phyloP scores from a whole-genome alignment of 2,113 vertebrate species.

The Cardinalis cardinalis region DNA sequence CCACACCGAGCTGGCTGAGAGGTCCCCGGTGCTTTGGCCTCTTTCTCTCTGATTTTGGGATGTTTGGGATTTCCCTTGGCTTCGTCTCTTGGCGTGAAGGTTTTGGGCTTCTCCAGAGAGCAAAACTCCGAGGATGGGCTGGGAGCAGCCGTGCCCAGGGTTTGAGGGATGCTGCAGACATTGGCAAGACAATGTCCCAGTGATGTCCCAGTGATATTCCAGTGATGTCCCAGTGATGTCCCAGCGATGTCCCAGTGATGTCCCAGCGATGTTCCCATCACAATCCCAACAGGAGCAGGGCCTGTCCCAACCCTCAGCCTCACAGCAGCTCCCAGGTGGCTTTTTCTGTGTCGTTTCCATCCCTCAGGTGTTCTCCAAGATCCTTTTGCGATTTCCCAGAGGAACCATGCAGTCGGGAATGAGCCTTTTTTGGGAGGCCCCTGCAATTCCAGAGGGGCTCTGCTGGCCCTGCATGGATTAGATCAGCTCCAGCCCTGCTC shows the following conservation, averaged over 20 bases:
- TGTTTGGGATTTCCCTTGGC: background rate
- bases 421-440: background rate
- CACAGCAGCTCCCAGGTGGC: background rate
- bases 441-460: background rate
- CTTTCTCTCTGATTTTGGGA: fast-evolving
- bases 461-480: background rate
- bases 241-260: fast-evolving
- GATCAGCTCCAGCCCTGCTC: background rate
- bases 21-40: fast-evolving
- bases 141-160: fast-evolving
- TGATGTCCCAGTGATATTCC: no score
- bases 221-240: fast-evolving
- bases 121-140: background rate
- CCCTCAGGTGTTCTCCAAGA: fast-evolving
- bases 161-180: background rate
- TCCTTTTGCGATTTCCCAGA: background rate
- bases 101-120: background rate
- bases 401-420: background rate
- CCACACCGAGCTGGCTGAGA: no score
- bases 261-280: fast-evolving
- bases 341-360: background rate
- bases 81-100: fast-evolving
- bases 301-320: background rate
- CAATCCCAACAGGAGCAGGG: fast-evolving
- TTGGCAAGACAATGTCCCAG: fast-evolving